These are phyloP conservation scores for Epinephelus coioides DNA, from an alignment of 2,797 vertebrate species.

Conservation along the genomic window DNA sequence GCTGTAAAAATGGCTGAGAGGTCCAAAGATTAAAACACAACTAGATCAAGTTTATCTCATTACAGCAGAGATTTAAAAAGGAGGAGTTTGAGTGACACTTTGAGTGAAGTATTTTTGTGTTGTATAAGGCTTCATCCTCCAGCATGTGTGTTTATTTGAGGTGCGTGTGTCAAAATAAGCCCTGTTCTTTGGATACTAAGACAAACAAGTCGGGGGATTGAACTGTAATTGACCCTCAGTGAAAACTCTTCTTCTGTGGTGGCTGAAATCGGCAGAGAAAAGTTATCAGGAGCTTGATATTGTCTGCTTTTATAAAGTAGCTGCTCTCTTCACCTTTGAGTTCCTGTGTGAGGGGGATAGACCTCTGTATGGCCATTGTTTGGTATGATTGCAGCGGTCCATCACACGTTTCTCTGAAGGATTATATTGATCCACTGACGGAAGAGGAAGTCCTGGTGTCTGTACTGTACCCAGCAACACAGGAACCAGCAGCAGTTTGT, in stretches of 20 bases:
- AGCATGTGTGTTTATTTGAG: not conserved
- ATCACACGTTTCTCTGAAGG: conserved; percentile 63
- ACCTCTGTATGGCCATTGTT: conserved; percentile 62
- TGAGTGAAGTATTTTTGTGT: not conserved
- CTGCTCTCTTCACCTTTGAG: conserved; percentile 43
- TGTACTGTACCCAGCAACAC: conserved; percentile 53
- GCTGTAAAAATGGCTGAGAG: not conserved
- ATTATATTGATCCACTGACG: conserved; percentile 72
- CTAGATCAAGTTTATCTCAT: not conserved
- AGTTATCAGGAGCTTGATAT: conserved; percentile 47
- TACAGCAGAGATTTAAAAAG: not conserved
- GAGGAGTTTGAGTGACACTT: not conserved
- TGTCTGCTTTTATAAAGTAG: conserved; percentile 43
- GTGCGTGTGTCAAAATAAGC: conserved; percentile 2
- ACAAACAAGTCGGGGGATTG: not conserved
- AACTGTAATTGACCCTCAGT: conserved; percentile 12
- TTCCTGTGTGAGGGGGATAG: conserved; percentile 27
- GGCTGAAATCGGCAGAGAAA: conserved; percentile 25
- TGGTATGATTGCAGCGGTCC: conserved; percentile 64
- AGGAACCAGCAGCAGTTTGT: not conserved
- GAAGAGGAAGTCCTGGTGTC: conserved; percentile 51
- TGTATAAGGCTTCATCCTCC: not conserved
- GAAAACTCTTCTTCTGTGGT: conserved; percentile 23
- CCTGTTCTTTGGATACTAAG: conserved; percentile 14
- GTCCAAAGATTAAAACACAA: not conserved